phyloP scores from a whole-genome alignment of 1,140 invertebrate genomes.

The Drosophila melanica region DNA sequence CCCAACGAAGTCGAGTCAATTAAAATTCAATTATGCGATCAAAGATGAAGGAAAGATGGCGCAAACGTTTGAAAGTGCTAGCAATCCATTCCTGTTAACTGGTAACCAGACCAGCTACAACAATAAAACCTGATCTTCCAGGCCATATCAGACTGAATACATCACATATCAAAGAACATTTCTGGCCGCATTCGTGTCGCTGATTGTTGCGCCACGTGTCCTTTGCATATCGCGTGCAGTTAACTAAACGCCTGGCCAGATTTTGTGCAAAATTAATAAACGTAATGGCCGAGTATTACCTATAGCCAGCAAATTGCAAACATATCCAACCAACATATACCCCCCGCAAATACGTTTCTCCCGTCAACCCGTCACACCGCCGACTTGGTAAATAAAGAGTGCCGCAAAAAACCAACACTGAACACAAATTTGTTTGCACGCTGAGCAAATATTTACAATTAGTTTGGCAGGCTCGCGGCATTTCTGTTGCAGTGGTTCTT shows the following conservation, averaged over 20 bases:
- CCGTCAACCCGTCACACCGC: background rate
- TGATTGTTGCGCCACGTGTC: conserved; percentile 47
- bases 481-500: conserved; percentile 26
- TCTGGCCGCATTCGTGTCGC: conserved; percentile 30
- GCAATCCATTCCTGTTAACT: conserved; percentile 55
- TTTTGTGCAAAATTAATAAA: conserved; percentile 50
- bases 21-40: conserved; percentile 78
- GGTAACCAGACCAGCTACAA: background rate
- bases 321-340: background rate
- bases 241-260: conserved; percentile 34
- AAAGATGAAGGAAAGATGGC: conserved; percentile 75
- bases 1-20: conserved; percentile 56
- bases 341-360: background rate
- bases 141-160: conserved; percentile 35
- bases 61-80: conserved; percentile 76
- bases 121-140: conserved; percentile 12
- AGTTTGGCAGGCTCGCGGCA: conserved; percentile 37
- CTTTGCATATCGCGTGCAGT: conserved; percentile 44
- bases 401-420: conserved; percentile 14
- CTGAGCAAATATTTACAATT: conserved; percentile 56
- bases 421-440: conserved; percentile 48
- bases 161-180: conserved; percentile 36
- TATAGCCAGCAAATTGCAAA: conserved; percentile 37
- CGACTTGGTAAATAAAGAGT: conserved; percentile 11
- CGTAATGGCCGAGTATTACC: conserved; percentile 42